These are phyloP conservation scores for Clanis bilineata DNA, from an alignment of 2,888 invertebrate genomes.

Conservation along the genomic window DNA sequence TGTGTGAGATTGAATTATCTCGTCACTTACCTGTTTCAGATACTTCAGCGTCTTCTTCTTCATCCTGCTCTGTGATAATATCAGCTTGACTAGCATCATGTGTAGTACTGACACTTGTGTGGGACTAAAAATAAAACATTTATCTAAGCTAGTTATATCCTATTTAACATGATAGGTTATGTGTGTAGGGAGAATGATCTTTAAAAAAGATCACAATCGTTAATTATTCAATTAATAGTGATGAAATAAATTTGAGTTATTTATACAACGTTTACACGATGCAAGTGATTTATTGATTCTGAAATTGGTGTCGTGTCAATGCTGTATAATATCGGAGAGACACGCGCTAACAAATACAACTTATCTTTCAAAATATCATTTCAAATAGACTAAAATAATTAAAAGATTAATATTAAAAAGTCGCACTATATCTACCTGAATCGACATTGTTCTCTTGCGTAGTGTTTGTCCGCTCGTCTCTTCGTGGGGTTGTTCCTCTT, in stretches of 20 bases:
- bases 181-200: no score
- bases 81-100: slow-evolving; percentile 42
- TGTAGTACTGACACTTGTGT: slow-evolving; percentile 55
- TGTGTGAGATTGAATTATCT: neutral
- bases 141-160: no score
- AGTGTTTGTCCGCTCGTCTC: slow-evolving; percentile 30
- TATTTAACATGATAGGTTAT: no score
- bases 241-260: no score
- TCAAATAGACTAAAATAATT: neutral
- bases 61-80: slow-evolving; percentile 62
- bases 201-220: no score
- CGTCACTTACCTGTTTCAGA: slow-evolving; percentile 81
- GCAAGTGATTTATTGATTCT: no score
- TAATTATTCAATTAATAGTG: no score
- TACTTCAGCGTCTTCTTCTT: slow-evolving; percentile 84
- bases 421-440: slow-evolving; percentile 57
- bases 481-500: slow-evolving; percentile 58
- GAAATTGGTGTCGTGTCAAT: no score
- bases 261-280: no score
- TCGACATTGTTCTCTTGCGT: slow-evolving; percentile 64
- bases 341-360: no score
- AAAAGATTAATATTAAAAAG: neutral
- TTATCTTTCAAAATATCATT: no score
- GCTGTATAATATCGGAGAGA: no score
- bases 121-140: slow-evolving; percentile 49